Evolutionary conservation across 2,888 invertebrate genomes (phyloP).

Genomic region (Drosophila phalerata): DNA sequence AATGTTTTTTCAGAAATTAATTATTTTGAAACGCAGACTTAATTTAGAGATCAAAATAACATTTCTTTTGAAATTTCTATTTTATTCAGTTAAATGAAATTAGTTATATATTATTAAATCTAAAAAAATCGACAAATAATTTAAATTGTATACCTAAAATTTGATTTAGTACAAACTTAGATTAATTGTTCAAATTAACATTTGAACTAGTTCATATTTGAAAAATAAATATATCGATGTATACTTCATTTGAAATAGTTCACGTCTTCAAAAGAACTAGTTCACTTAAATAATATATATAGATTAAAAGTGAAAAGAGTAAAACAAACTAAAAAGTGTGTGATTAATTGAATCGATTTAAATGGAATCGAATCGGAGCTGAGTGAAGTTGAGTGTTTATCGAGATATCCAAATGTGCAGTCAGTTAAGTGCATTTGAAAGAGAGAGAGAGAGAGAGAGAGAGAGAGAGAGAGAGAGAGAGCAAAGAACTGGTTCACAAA

Average conservation of each 20-base stretch:
- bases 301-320: background rate
- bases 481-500: slow-evolving; percentile 46
- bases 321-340: background rate
- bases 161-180: no score
- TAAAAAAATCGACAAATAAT: no score
- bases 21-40: no score
- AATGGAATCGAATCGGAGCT: background rate
- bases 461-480: background rate
- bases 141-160: no score
- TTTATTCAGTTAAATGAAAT: no score
- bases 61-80: no score
- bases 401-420: slow-evolving; percentile 9
- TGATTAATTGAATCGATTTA: slow-evolving; percentile 9
- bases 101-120: no score
- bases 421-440: slow-evolving; percentile 19
- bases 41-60: no score
- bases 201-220: background rate
- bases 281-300: background rate
- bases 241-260: background rate
- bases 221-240: background rate
- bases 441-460: background rate
- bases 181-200: background rate
- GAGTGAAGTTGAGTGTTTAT: slow-evolving; percentile 20
- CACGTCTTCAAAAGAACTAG: background rate
- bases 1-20: no score